Conservation (phyloP, 2,888 invertebrate species). For the Octonoba sinensis region DNA sequence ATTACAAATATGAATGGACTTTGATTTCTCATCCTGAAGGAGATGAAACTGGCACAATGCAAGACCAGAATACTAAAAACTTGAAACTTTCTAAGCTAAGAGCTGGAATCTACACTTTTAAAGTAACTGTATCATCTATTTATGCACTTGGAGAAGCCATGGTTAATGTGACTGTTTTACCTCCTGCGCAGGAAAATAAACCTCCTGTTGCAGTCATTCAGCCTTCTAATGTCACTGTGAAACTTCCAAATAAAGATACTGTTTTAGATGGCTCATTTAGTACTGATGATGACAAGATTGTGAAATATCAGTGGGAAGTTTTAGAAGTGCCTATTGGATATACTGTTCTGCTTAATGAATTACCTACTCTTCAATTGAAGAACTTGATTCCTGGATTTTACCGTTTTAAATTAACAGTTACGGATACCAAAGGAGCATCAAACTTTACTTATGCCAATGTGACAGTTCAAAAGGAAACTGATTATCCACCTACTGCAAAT, state of each 20-base stretch:
- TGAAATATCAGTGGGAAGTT: slow-evolving; percentile 92
- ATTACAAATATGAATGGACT: slow-evolving; percentile 91
- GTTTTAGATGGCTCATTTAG: slow-evolving; percentile 87
- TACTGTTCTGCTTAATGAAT: slow-evolving; percentile 79
- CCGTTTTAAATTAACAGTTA: slow-evolving; percentile 80
- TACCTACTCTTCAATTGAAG: slow-evolving; percentile 86
- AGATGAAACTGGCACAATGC: slow-evolving; percentile 82
- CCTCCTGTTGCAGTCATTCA: slow-evolving; percentile 88
- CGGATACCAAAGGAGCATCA: slow-evolving; percentile 88
- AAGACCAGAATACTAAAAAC: slow-evolving; percentile 84
- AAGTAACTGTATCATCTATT: slow-evolving; percentile 81
- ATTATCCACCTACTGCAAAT: slow-evolving; percentile 95
- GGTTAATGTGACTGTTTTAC: slow-evolving; percentile 90
- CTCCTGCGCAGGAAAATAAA: slow-evolving; percentile 82
- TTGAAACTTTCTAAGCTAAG: slow-evolving; percentile 82
- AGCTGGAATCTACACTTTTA: slow-evolving; percentile 88
- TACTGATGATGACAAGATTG: slow-evolving; percentile 85
- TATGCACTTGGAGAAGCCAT: slow-evolving; percentile 74
- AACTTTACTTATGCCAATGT: slow-evolving; percentile 90
- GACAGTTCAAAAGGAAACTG: slow-evolving; percentile 88
- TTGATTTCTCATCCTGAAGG: slow-evolving; percentile 84
- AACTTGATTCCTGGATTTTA: slow-evolving; percentile 84
- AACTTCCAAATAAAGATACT: slow-evolving; percentile 89
- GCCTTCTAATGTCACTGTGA: slow-evolving; percentile 86
- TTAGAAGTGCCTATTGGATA: slow-evolving; percentile 88